phyloP scores from a whole-genome alignment of 2,113 vertebrate species.

The rabbit (Oryctolagus cuniculus) region DNA sequence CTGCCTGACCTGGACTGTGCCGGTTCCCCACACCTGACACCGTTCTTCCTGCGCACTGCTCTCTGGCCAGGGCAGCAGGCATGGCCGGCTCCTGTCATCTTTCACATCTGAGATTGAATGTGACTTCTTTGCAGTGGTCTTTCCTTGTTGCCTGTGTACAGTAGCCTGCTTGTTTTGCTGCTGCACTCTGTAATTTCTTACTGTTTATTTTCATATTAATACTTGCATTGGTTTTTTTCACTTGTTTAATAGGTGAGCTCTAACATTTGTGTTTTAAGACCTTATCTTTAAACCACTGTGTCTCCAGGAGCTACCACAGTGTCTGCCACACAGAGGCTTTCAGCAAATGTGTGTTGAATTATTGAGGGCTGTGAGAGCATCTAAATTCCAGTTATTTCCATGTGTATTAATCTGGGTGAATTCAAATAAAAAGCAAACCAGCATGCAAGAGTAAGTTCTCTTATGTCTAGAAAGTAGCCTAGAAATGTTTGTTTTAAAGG shows the following conservation, averaged over 20 bases:
- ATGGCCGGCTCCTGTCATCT: not conserved
- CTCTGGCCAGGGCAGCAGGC: not conserved
- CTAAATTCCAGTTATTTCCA: not conserved
- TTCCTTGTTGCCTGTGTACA: not conserved
- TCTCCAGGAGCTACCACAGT: not conserved
- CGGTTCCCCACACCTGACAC: not conserved
- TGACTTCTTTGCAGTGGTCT: not conserved
- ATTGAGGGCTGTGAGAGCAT: not conserved
- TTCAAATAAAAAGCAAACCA: not conserved
- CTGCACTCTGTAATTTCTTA: not conserved
- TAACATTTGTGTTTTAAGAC: not conserved
- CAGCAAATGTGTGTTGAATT: not conserved
- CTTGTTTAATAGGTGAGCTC: not conserved
- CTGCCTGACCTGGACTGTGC: accelerated
- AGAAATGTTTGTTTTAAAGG: not conserved
- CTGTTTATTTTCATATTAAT: not conserved
- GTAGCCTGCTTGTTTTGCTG: not conserved
- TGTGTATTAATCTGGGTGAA: not conserved
- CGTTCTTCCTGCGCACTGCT: not conserved
- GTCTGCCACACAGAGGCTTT: not conserved
- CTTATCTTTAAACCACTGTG: not conserved
- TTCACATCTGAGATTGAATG: not conserved
- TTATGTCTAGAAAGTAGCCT: not conserved
- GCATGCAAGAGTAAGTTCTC: not conserved
- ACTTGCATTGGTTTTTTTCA: not conserved